phyloP scores from a whole-genome alignment of 2,888 invertebrate species.

The Sipha maydis region DNA sequence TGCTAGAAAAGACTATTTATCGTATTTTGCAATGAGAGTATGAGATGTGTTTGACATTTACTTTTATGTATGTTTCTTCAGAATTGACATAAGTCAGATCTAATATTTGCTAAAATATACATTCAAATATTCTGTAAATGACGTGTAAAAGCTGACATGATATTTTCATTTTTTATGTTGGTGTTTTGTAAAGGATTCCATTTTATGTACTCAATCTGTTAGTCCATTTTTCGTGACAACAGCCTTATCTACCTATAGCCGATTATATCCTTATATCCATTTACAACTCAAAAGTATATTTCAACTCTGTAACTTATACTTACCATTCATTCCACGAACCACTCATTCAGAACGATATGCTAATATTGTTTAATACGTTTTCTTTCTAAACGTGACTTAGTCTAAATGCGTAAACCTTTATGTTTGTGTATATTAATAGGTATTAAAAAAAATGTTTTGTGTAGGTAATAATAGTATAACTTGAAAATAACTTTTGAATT shows the following conservation, averaged over 20 bases:
- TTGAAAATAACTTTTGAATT: neutral
- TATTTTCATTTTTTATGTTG: neutral
- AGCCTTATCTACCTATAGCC: neutral
- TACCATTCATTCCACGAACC: neutral
- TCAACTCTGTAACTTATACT: neutral
- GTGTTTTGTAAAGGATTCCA: slow-evolving; percentile 10
- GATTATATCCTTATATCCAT: neutral
- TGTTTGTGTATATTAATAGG: no score
- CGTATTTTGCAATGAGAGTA: neutral
- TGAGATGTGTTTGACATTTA: neutral
- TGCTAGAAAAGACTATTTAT: neutral
- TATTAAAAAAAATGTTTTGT: no score
- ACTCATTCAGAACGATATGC: neutral
- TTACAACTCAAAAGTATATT: slow-evolving; percentile 16
- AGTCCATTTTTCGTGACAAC: slow-evolving; percentile 8
- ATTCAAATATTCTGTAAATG: neutral
- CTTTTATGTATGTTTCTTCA: neutral
- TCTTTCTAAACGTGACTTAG: neutral
- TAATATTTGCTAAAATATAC: neutral
- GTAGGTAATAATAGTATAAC: no score
- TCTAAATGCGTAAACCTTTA: neutral
- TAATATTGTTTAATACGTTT: neutral
- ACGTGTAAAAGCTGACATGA: neutral
- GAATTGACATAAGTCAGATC: neutral
- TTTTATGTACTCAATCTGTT: slow-evolving; percentile 4